Evolutionary conservation across 2,888 invertebrate species (phyloP), one percentile per base, ranked within the genome.

Genomic region (Sthenelais limicola): DNA sequence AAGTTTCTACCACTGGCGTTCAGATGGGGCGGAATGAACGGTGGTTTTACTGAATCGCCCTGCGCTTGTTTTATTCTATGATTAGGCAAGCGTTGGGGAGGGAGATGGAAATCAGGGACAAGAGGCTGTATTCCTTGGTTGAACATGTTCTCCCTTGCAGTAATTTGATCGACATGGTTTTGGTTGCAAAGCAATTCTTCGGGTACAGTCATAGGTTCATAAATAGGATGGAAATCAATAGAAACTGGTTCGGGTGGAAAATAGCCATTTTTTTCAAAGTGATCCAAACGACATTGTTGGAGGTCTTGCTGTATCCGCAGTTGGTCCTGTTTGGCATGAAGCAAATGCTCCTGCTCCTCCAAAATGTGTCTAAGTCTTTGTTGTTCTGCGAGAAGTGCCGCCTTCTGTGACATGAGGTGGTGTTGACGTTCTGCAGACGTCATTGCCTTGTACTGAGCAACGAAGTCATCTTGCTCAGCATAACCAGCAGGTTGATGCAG

Each of bases 261-360:
- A 48, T 21, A 2, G 3, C 48, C 67, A 0, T 47, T 67, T 30
- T 67, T 47, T 18, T 67, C 67, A 24, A 67, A 67, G 30, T 48
- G 48, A 28, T 67, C 30, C 32, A 67, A 48, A 12, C 67, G 47
- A 5, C 32, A 30, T 1, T n/a, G 48, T 21, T 67, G 67, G 28
- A 48, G 12, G 9, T 47, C 67, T 43, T 67, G 67, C 48, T 67
- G 67, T 1, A 48, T 15, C 47, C 30, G 67, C 9, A 67, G 49
- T 30, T 67, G 67, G 28, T 48, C 30, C 67, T 67, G 67, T 26
- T 67, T 67, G 47, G 26, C 32, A 21, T 67, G 48, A 3, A 67
- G 48, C 5, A 67, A 48, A 32, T 47, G 30, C 30, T 67, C 67
- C 47, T 67, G 67, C 38, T 67, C 67, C 47, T 47, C 67, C 49